These are phyloP conservation scores for Bos indicus DNA, from an alignment of 2,113 vertebrate genomes.

Conservation along the genomic window DNA sequence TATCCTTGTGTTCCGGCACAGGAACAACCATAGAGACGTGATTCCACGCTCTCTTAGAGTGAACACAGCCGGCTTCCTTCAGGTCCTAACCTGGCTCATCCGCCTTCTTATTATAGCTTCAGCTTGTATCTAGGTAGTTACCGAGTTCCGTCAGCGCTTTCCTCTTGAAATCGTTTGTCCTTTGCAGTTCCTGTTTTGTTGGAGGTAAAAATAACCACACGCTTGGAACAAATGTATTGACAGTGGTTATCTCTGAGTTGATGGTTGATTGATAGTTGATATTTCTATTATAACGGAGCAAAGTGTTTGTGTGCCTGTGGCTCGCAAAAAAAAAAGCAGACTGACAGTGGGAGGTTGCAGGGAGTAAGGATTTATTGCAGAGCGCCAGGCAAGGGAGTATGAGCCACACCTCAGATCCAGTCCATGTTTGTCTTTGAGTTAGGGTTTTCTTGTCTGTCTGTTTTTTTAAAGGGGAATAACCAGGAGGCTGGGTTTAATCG, in stretches of 20 bases:
- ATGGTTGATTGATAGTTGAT: not conserved
- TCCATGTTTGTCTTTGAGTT: not conserved
- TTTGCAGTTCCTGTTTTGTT: not conserved
- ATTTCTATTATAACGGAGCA: not conserved
- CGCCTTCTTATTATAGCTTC: not conserved
- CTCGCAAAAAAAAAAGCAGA: not conserved
- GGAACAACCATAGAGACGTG: slow-evolving; percentile 12
- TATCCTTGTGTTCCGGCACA: not conserved
- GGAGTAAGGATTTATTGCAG: not conserved
- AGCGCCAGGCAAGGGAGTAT: not conserved
- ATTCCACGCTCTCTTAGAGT: not conserved
- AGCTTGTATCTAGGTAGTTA: fast-evolving
- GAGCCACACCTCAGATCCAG: not conserved
- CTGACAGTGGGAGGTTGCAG: not conserved
- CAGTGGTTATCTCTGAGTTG: not conserved
- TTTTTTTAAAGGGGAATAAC: not conserved
- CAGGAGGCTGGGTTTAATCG: not conserved
- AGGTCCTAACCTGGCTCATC: fast-evolving
- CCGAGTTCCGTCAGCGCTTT: not conserved
- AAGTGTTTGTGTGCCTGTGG: not conserved
- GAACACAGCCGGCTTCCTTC: fast-evolving
- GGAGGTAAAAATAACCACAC: not conserved
- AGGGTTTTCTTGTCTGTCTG: not conserved
- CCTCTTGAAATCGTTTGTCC: not conserved
- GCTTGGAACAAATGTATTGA: not conserved